phyloP scores from a whole-genome alignment of 2,888 invertebrate species.

The Chirona hameri region DNA sequence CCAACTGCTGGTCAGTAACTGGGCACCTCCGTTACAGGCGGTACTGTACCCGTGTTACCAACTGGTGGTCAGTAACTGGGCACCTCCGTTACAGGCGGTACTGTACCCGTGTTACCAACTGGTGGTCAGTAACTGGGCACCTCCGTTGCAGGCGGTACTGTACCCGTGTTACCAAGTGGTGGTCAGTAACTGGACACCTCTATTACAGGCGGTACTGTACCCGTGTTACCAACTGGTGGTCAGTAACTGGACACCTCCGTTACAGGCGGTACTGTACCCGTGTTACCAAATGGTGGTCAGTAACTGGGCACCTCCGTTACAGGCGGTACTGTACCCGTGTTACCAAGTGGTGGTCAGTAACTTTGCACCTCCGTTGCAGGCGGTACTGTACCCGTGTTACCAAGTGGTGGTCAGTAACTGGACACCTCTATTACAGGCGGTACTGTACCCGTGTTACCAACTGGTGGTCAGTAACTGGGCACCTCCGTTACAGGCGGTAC shows the following conservation, averaged over 20 bases:
- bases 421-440: conserved; percentile 61
- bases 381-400: conserved; percentile 66
- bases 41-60: conserved; percentile 71
- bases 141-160: conserved; percentile 61
- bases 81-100: conserved; percentile 56
- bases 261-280: conserved; percentile 57
- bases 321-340: conserved; percentile 60
- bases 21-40: conserved; percentile 64
- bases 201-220: conserved; percentile 53
- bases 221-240: conserved; percentile 75
- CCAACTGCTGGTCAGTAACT: conserved; percentile 72
- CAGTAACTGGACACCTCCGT: conserved; percentile 74
- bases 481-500: conserved; percentile 54
- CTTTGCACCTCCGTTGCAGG: conserved; percentile 76
- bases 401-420: conserved; percentile 73
- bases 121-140: conserved; percentile 76
- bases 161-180: conserved; percentile 77
- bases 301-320: conserved; percentile 69
- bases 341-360: conserved; percentile 74
- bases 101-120: conserved; percentile 75
- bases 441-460: conserved; percentile 72
- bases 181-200: conserved; percentile 77
- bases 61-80: conserved; percentile 73
- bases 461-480: conserved; percentile 76
- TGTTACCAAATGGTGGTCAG: conserved; percentile 74